Percentiles rank a stretch among this genome's conserved stretches.
Evolutionary conservation across 2,888 invertebrate genomes (phyloP).

Genomic region (Andrena flavipes): DNA sequence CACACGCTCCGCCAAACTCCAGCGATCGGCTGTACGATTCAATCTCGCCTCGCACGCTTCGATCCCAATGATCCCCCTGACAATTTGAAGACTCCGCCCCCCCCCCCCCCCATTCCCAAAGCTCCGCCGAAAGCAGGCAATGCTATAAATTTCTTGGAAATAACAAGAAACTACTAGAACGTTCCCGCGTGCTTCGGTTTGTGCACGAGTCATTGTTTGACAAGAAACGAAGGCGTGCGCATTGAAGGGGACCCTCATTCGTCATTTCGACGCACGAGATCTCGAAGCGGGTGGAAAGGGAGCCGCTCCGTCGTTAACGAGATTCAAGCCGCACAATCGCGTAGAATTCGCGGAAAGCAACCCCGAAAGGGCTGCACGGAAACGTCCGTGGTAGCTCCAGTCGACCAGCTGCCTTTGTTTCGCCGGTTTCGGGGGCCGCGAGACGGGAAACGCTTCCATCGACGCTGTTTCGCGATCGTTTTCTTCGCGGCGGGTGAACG

Average conservation of each 20-base stretch:
- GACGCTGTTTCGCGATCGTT: constrained; percentile 24
- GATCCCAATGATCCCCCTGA: too few species aligned
- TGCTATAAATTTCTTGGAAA: too few species aligned
- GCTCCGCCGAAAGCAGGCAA: too few species aligned
- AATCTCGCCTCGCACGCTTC: too few species aligned
- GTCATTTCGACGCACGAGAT: constrained; percentile 5
- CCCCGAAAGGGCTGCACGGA: neutral
- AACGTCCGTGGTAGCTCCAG: neutral
- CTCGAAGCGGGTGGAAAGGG: neutral
- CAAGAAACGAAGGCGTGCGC: neutral
- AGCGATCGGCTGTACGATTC: too few species aligned
- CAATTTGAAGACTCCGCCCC: too few species aligned
- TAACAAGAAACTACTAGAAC: too few species aligned
- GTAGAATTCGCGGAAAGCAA: constrained; percentile 17
- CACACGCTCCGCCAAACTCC: too few species aligned
- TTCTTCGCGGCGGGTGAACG: constrained; percentile 24
- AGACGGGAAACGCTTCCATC: constrained; percentile 8
- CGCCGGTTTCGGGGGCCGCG: neutral
- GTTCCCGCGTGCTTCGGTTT: too few species aligned
- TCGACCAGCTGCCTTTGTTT: neutral
- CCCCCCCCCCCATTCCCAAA: too few species aligned
- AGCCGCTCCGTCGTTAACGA: constrained; percentile 31
- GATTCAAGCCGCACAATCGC: constrained; percentile 44
- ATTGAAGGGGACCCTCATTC: neutral
- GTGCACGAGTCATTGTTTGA: too few species aligned